Evolutionary conservation across 2,888 invertebrate species (phyloP), one percentile per base, ranked within the genome.

Genomic region (Drosophila limbata): DNA sequence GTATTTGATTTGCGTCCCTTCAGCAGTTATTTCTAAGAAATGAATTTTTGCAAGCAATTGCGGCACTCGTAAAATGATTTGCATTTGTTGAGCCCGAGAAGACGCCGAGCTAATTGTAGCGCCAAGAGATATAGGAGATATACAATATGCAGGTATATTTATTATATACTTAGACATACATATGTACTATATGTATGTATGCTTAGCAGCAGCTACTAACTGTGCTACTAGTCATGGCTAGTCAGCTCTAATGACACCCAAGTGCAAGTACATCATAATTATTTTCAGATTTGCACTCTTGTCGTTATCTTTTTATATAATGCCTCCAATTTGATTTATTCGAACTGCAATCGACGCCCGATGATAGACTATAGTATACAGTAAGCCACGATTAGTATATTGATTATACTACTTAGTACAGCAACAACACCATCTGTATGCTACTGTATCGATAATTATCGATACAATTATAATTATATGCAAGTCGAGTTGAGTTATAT

Each of bases 11-110:
- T 28, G 33, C 19, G 10, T 19, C 10, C 21, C n/a, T 25, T 15
- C 5, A 11, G 3, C 5, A 15, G 21, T 11, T 8, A 4, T 37
- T 44, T 51, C 47, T 15, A 64, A 69, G 59, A 56, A 45, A 55
- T 40, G 31, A 42, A 42, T 57, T 59, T 63, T 70, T 66, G 65
- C 39, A 35, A 64, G 55, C 50, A 66, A 56, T 59, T 69, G 74
- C 57, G 64, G 50, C 39, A 35, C 39, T 67, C 75, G 60, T 75
- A 75, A 75, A 75, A 66, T 75, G 63, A 75, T 75, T 75, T 61
- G 75, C 74, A 50, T 48, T 60, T 51, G 45, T 15, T 55, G 21
- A 31, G 40, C 35, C 11, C 6, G 37, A 17, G 33, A 28, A 25
- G 21, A 28, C 47, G 56, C 15, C 21, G 15, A 44, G 52, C 56